Conservation (phyloP, 2,113 vertebrate genomes). For the Danio rerio region GRCz12tu NC_133184.1:36637501-36638000, state of each 20-base stretch:
- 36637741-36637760: conserved; percentile 74
- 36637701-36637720: conserved; percentile 84
- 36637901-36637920: too few species aligned
- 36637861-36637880: background rate
- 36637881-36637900: too few species aligned
- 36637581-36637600: conserved; percentile 55
- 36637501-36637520: conserved; percentile 78
- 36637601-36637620: conserved; percentile 51
- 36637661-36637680: conserved; percentile 34
- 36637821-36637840: conserved; percentile 37
- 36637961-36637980: too few species aligned
- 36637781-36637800: conserved; percentile 67
- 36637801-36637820: conserved; percentile 58
- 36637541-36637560: conserved; percentile 84
- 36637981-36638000: too few species aligned
- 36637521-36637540: conserved; percentile 79
- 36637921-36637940: too few species aligned
- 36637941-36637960: too few species aligned
- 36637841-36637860: conserved; percentile 61
- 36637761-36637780: conserved; percentile 79
- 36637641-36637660: conserved; percentile 39
- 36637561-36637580: conserved; percentile 62
- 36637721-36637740: conserved; percentile 83
- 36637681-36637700: conserved; percentile 62
- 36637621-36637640: conserved; percentile 29